Evolutionary conservation across 2,797 vertebrate genomes (phyloP).

Genomic region (Syncerus caffer): DNA sequence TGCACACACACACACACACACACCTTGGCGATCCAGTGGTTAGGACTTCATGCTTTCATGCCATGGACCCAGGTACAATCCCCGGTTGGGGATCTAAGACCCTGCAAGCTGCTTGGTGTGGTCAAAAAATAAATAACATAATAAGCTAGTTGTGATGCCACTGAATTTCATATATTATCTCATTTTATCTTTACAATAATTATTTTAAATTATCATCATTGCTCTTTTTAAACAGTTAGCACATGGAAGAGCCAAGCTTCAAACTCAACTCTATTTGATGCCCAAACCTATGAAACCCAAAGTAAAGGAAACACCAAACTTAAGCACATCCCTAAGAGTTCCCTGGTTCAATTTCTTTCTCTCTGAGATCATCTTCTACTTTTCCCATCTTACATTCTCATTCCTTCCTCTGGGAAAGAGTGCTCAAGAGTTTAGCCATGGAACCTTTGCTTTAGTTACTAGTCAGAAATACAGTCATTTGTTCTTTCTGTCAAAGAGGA

Average conservation of each 20-base stretch:
- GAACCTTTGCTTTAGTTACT: neutral
- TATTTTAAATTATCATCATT: neutral
- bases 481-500: neutral
- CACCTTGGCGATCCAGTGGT: accelerated
- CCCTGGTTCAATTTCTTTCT: neutral
- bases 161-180: neutral
- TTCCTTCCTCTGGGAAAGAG: neutral
- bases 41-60: neutral
- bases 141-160: neutral
- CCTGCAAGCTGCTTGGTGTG: neutral
- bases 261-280: neutral
- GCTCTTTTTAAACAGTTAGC: neutral
- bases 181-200: neutral
- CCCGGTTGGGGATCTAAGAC: neutral
- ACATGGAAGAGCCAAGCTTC: neutral
- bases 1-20: neutral
- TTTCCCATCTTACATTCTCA: neutral
- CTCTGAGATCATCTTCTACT: neutral
- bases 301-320: neutral
- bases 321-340: neutral
- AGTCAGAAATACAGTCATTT: neutral
- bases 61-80: neutral
- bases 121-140: neutral
- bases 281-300: neutral
- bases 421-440: neutral